Base-by-base conservation (phyloP, 2,797 vertebrate species). In the Gobio occitaniae region DNA sequence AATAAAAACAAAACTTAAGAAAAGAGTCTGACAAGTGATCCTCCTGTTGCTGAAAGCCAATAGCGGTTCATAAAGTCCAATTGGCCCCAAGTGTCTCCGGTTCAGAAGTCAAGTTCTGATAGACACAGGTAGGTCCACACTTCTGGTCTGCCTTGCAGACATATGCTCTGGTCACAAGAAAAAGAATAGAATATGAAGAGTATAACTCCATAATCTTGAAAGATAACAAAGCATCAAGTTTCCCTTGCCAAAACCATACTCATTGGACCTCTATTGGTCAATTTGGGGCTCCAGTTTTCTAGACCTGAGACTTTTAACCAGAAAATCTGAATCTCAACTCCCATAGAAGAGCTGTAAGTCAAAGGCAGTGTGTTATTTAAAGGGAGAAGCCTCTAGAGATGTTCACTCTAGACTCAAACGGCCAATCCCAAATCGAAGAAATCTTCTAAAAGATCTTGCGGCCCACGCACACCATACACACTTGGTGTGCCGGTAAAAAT, bases 131-230 rank as follows among this genome's bases (percentile, higher is more conserved):
- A 85, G 17, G 50, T 88, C 83, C 48, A 44, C 29, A 66, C 80
- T 82, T 78, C 48, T 4, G 54, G 88, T 89, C 89, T 90, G 88
- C 87, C 82, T 90, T 88, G 89, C 87, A 90, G 88, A 90, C 87
- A 87, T 86, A 88, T 75, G 65, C n/a, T 82, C 74, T 56, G 25
- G 13, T 84, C 71, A 32, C 65, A 72, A 86, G 36, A 86, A 81
- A 56, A 59, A 76, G 72, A 80, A 47, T 17, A 36, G 32, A 29
- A 63, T 76, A 86, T 59, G 66, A n/a, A n/a, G 32, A 47, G 38
- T 66, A 68, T 59, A 66, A 38, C 83, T 70, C 44, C 83, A 70
- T 80, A 59, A 68, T 81, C 68, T 48, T 65, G 6, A 36, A 86
- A 74, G 66, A 66, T 32, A 48, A 21, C 41, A 63, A 74, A 74